Conservation (phyloP, 2,113 vertebrate genomes). For the Takifugu flavidus region DNA sequence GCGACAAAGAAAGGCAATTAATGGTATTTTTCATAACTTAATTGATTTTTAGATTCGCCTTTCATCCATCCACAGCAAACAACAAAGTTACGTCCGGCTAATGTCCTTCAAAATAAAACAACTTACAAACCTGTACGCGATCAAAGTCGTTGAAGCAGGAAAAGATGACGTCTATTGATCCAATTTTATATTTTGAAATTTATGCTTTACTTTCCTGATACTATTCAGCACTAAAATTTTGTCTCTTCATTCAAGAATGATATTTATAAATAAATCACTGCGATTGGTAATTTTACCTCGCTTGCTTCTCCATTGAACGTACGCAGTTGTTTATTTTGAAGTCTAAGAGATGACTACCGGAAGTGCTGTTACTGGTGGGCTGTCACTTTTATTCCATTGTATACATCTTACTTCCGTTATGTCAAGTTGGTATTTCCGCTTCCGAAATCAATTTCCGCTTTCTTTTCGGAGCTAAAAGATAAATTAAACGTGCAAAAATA, state of each 20-base stretch:
- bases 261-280: neutral
- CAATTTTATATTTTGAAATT: no score
- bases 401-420: slow-evolving; percentile 34
- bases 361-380: slow-evolving; percentile 11
- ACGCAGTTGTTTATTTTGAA: slow-evolving; percentile 39
- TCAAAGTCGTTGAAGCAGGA: neutral
- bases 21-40: slow-evolving; percentile 81
- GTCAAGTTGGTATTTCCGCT: slow-evolving; percentile 51
- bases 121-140: neutral
- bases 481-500: neutral
- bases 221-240: no score
- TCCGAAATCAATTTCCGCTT: slow-evolving; percentile 47
- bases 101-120: slow-evolving; percentile 40
- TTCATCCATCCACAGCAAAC: slow-evolving; percentile 17
- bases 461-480: neutral
- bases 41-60: slow-evolving; percentile 76
- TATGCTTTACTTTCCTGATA: no score
- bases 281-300: neutral
- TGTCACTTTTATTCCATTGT: slow-evolving; percentile 41
- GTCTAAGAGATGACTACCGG: neutral
- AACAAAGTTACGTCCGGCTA: slow-evolving; percentile 22
- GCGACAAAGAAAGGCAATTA: slow-evolving; percentile 81
- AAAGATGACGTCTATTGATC: no score
- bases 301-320: neutral
- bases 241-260: no score